phyloP scores from a whole-genome alignment of 2,797 vertebrate genomes.

The Hirundo rustica region DNA sequence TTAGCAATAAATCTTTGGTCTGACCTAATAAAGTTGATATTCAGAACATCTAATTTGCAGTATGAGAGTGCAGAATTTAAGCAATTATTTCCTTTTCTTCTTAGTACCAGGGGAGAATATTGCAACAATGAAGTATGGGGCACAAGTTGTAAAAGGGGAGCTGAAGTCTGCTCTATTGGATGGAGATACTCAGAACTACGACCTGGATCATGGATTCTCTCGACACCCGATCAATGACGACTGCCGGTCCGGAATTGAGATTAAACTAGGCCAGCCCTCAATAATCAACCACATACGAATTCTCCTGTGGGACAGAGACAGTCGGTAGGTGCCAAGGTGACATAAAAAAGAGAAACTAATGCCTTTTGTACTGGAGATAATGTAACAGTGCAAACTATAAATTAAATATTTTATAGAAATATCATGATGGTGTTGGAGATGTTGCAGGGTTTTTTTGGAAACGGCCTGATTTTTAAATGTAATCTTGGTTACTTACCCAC shows the following conservation, averaged over 20 bases:
- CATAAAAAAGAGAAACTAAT: neutral
- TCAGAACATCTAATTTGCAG: neutral
- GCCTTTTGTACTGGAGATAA: neutral
- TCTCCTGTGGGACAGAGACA: slow-evolving; percentile 96
- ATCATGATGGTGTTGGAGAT: neutral
- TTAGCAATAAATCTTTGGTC: neutral
- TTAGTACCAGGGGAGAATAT: slow-evolving; percentile 97
- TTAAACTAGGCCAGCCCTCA: slow-evolving; percentile 92
- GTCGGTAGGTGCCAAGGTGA: slow-evolving; percentile 79
- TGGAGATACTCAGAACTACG: slow-evolving; percentile 98
- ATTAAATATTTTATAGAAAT: neutral
- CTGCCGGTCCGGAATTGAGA: slow-evolving; percentile 90
- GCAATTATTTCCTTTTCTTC: neutral
- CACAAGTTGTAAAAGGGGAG: slow-evolving; percentile 96
- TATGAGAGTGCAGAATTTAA: neutral
- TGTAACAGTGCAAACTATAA: neutral
- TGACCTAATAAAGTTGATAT: neutral
- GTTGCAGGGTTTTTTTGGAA: neutral
- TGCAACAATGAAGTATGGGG: slow-evolving; percentile 96
- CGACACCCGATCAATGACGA: slow-evolving; percentile 96
- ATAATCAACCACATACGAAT: slow-evolving; percentile 95
- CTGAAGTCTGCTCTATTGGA: slow-evolving; percentile 95
- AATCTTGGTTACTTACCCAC: neutral
- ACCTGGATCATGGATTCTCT: slow-evolving; percentile 98
- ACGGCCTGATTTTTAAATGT: neutral